phyloP scores from a whole-genome alignment of 1,140 invertebrate genomes.

The Ostrea denselamellosa region DNA sequence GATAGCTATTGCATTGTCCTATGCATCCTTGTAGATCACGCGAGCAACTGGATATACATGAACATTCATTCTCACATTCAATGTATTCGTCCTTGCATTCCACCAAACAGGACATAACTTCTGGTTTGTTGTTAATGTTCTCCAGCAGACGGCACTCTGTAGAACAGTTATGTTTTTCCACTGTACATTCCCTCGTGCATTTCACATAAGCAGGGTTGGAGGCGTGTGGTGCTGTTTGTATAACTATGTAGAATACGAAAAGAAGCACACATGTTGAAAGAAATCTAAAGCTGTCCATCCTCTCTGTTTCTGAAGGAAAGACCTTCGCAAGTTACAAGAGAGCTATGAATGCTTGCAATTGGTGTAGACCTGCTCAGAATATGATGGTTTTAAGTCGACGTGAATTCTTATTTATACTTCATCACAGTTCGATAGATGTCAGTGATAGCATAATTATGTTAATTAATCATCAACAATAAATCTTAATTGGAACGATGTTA shows the following conservation, averaged over 20 bases:
- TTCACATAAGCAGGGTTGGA: not conserved
- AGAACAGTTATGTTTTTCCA: not conserved
- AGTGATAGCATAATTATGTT: not conserved
- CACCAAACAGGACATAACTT: not conserved
- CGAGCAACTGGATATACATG: not conserved
- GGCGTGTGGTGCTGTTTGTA: not conserved
- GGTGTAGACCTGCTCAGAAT: not conserved
- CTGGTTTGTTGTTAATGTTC: not conserved
- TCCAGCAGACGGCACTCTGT: not conserved
- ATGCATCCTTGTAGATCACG: not conserved
- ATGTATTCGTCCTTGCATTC: not conserved
- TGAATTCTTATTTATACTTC: not conserved
- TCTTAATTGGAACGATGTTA: not conserved
- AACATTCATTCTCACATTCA: not conserved
- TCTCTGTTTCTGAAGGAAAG: not conserved
- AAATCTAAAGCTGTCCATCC: not conserved
- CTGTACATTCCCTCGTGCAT: not conserved
- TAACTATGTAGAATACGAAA: not conserved
- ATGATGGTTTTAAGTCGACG: not conserved
- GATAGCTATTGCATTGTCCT: not conserved
- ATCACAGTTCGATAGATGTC: not conserved
- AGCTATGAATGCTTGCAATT: not conserved
- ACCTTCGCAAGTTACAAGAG: not conserved
- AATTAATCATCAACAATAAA: constrained; percentile 2
- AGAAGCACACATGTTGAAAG: not conserved